Evolutionary conservation across 2,888 invertebrate species (phyloP), one percentile per base, ranked within the genome.

Genomic region (Drosophila rubida): DNA sequence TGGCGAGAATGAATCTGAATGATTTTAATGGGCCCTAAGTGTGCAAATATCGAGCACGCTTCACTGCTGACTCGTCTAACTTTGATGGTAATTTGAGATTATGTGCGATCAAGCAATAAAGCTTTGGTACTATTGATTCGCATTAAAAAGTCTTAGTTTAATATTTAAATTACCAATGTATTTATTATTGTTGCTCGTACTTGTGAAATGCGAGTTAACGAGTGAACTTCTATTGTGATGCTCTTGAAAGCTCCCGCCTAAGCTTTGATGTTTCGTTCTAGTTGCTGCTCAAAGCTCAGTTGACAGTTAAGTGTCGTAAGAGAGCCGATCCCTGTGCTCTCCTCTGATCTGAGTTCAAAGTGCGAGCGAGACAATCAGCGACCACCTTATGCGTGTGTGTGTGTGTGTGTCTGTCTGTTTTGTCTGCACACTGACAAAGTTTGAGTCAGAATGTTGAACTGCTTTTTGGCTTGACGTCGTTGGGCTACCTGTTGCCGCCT

Each of bases 401-500:
- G 44, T 14, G 27, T 46, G 46, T 46, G 45, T 30, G 19, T 16
- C 16, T 16, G 7, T 41, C 9, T 7, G 19, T 19, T 41, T 41
- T 41, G 46, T 72, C 64, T 69, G 59, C 69, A 59, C 63, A 70
- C 54, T 30, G 42, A 4, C 9, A 50, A 50, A 46, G 32, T 57
- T 65, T 53, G 16, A 39, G 51, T 58, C 27, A 53, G 14, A 42
- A 44, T 42, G 42, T 27, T 53, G 22, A 53, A 49, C 45, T 50
- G 45, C 37, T 45, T 54, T 44, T 54, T 37, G 25, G 37, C 23
- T 45, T 16, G 14, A 39, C 49, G 32, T 9, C 9, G 49, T 19
- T 9, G 23, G 23, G 42, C 72, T 72, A 57, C 72, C 72, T 72
- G 68, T 68, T 71, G 70, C 69, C 25, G 45, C 45, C 39, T 14